Evolutionary conservation across 2,888 invertebrate species (phyloP), one percentile per base, ranked within the genome.

Genomic region (Harpalus rufipes): DNA sequence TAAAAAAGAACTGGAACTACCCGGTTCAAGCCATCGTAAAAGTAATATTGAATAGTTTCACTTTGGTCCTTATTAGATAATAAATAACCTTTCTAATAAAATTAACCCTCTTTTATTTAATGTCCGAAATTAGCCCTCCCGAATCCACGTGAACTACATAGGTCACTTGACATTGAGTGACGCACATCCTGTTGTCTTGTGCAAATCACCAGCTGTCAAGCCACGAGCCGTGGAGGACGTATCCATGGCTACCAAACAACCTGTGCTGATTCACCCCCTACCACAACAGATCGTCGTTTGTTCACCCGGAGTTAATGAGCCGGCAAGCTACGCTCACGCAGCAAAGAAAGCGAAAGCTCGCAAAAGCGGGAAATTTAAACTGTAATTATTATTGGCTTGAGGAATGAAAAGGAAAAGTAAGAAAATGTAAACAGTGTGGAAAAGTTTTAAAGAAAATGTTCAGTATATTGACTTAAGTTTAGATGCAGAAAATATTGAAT

Each of bases 261-360:
- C 68, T 63, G 63, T 12, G 21, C 21, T 25, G 21, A 21, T 25
- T 12, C 25, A 25, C 21, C 25, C 63, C 63, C 63, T 12, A 12
- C 63, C 25, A 10, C 14, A 32, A 7, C 68, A 14, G 68, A 68
- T 39, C n/a, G 32, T 32, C 68, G 32, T 68, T 68, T 68, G 68
- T 68, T 68, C 68, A 39, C 68, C 14, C 68, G 6, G 68, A 68
- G 68, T 32, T 68, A 68, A 68, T 68, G 68, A 68, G 68, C 32
- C 68, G 68, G 14, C 39, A 39, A 25, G 12, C 32, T 32, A 32
- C 32, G 32, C 32, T 32, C 32, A 32, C 32, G 32, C 32, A n/a
- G n/a, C 14, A 68, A 14, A 39, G 32, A 68, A 68, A 68, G 68
- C 63, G 25, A 63, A 63, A 63, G 63, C 10, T 63, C 4, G 25